Evolutionary conservation across 2,888 invertebrate genomes (phyloP).

Genomic region (Sabellastarte sp.): DNA sequence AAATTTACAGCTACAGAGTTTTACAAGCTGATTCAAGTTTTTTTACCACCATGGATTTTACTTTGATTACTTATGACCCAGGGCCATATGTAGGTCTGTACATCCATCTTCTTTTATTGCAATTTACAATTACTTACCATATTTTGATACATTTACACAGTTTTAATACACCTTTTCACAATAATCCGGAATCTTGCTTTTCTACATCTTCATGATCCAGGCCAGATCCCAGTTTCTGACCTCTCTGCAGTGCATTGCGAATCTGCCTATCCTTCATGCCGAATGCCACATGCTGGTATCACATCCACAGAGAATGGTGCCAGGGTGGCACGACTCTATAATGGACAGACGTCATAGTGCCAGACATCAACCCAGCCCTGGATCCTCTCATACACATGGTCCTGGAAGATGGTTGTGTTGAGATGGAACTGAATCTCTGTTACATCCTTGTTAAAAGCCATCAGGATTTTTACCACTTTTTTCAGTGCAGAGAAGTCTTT

Average conservation of each 20-base stretch:
- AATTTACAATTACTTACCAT: too few species aligned
- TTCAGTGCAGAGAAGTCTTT: constrained; percentile 19
- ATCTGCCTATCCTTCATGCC: constrained; percentile 28
- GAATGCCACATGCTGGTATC: constrained; percentile 17
- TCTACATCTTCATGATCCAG: constrained; percentile 30
- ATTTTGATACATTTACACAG: too few species aligned
- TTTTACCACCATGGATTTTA: too few species aligned
- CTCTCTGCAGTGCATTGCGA: constrained; percentile 29
- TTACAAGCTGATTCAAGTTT: too few species aligned
- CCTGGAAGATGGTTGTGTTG: constrained; percentile 9
- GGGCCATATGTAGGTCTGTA: too few species aligned
- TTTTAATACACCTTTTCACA: too few species aligned
- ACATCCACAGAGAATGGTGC: constrained; percentile 27
- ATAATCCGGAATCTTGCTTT: too few species aligned
- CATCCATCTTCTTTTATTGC: too few species aligned
- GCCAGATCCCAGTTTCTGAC: constrained; percentile 37
- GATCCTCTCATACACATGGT: constrained; percentile 25
- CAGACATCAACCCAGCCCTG: constrained; percentile 35
- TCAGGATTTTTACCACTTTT: constrained; percentile 17
- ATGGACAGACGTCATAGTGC: constrained; percentile 31
- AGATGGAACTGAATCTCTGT: constrained; percentile 24
- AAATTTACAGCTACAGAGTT: too few species aligned
- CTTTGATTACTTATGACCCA: too few species aligned
- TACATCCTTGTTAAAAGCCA: constrained; percentile 24
- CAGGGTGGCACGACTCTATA: constrained; percentile 29